A percentile compares a stretch with the other conserved stretches of the same genome.
Evolutionary conservation across 2,113 vertebrate genomes (phyloP).

Genomic region (Deroptyus accipitrinus): DNA sequence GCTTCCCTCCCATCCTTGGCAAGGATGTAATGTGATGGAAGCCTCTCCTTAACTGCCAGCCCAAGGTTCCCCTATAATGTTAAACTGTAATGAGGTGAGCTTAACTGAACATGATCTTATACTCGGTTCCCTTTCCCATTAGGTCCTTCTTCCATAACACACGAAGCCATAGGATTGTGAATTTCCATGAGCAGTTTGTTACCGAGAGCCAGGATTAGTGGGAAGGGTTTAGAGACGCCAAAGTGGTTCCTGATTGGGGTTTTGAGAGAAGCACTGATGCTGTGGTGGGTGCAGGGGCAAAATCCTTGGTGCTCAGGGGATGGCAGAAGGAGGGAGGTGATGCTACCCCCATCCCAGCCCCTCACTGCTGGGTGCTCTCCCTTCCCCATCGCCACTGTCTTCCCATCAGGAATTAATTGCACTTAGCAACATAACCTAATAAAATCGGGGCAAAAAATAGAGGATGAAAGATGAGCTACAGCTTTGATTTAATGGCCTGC

Average conservation of each 20-base stretch:
- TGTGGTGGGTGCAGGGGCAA: accelerated
- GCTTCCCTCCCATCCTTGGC: accelerated
- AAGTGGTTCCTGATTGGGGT: neutral
- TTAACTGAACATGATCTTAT: conserved; percentile 30
- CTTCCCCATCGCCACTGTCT: neutral
- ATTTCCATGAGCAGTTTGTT: neutral
- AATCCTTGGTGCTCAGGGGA: neutral
- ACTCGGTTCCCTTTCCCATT: conserved; percentile 52
- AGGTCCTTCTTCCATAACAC: neutral
- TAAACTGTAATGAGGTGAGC: conserved; percentile 1
- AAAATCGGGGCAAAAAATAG: neutral
- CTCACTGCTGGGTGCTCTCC: neutral
- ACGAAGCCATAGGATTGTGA: neutral
- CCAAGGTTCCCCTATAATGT: neutral
- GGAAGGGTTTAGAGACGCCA: neutral
- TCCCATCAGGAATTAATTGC: neutral
- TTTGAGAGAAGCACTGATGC: neutral
- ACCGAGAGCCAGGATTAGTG: neutral
- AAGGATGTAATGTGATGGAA: neutral
- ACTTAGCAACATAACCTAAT: neutral
- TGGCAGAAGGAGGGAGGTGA: neutral
- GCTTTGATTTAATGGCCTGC: neutral
- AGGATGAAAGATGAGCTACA: neutral
- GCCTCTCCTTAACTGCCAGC: neutral
- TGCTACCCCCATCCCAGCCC: accelerated